Conservation (phyloP, 2,797 vertebrate species). For the Geotrypetes seraphini region DNA sequence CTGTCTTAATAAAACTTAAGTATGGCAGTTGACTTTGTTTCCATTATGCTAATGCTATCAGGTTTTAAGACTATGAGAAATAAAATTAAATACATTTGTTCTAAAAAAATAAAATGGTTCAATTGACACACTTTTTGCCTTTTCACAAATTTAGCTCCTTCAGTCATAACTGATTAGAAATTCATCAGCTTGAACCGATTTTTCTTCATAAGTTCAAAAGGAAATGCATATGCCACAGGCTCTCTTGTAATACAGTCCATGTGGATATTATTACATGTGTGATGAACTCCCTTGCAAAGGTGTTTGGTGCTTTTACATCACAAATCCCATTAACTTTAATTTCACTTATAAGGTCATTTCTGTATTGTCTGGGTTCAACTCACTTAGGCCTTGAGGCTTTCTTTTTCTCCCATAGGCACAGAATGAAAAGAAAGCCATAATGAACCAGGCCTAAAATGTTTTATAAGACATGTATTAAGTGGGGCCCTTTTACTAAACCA, state of each 20-base stretch:
- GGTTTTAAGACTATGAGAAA: conserved; percentile 26
- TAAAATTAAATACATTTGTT: conserved; percentile 40
- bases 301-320: conserved; percentile 24
- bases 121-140: conserved; percentile 67
- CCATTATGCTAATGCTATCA: conserved; percentile 25
- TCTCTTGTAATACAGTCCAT: conserved; percentile 73
- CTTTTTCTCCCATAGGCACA: no score
- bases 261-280: conserved; percentile 64
- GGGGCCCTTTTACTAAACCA: no score
- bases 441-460: no score
- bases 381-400: no score
- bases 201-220: conserved; percentile 92
- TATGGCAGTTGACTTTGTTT: conserved; percentile 43
- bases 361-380: no score
- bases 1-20: conserved; percentile 50
- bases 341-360: no score
- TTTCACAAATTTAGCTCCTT: conserved; percentile 62
- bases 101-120: conserved; percentile 45
- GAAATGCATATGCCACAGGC: conserved; percentile 63
- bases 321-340: conserved; percentile 2
- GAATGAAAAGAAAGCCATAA: no score
- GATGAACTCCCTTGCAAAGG: conserved; percentile 36
- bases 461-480: no score
- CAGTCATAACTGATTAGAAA: conserved; percentile 90
- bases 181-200: conserved; percentile 99